Percentiles rank a stretch among this genome's conserved stretches.
Conservation (phyloP, 2,888 invertebrate species). For the Heliconius erato region DNA sequence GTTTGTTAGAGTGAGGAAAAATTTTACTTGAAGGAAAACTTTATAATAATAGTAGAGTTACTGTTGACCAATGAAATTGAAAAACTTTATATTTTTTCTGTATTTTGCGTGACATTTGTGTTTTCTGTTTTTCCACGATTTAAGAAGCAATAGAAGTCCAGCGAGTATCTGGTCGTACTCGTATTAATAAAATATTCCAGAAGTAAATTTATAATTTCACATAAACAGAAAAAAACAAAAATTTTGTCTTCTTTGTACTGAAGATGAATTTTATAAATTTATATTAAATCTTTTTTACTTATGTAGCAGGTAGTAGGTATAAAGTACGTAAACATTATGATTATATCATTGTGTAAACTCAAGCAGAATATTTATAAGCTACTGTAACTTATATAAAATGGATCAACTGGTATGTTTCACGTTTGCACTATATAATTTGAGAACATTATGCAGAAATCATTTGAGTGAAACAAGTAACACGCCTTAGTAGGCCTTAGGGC, state of each 20-base stretch:
- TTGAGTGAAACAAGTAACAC: neutral
- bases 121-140: too few species aligned
- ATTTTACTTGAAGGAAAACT: neutral
- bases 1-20: neutral
- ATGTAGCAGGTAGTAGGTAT: too few species aligned
- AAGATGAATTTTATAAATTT: neutral
- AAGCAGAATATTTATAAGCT: neutral
- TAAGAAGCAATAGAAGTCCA: too few species aligned
- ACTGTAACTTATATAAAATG: slow-evolving; percentile 23
- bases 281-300: too few species aligned
- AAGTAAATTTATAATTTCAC: too few species aligned
- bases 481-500: neutral
- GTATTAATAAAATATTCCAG: too few species aligned
- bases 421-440: slow-evolving; percentile 13
- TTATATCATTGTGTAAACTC: neutral
- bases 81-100: too few species aligned
- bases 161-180: too few species aligned
- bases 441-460: slow-evolving; percentile 19
- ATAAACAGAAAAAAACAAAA: too few species aligned
- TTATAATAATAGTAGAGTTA: neutral
- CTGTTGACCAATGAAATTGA: neutral
- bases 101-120: too few species aligned
- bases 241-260: neutral
- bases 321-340: neutral
- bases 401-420: slow-evolving; percentile 6